Evolutionary conservation across 2,797 vertebrate species (phyloP).

Genomic region (Oceanodroma leucorhoa): DNA sequence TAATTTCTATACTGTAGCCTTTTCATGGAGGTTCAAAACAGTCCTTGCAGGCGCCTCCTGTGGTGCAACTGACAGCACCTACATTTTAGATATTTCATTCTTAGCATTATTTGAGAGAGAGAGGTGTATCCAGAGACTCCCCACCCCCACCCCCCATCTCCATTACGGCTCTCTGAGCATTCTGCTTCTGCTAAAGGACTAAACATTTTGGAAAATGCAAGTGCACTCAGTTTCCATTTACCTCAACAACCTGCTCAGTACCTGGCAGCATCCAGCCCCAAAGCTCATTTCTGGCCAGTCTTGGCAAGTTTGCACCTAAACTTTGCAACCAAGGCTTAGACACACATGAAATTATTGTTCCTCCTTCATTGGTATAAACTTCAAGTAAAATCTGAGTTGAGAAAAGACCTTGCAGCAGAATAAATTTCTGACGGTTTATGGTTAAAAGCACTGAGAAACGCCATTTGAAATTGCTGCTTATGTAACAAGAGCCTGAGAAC

Average conservation of each 20-base stretch:
- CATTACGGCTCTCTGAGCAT: not conserved
- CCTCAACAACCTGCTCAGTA: not conserved
- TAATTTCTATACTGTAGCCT: not conserved
- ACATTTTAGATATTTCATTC: not conserved
- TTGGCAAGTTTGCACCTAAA: not conserved
- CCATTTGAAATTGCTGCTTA: constrained; percentile 62
- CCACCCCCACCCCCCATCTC: no score
- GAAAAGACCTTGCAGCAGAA: not conserved
- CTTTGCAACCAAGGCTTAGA: not conserved
- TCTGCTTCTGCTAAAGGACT: not conserved
- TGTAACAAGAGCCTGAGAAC: constrained; percentile 72
- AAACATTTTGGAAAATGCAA: not conserved
- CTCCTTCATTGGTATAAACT: not conserved
- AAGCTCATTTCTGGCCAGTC: not conserved
- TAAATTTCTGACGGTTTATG: constrained; percentile 1
- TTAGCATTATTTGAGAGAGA: not conserved
- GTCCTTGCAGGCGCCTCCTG: not conserved
- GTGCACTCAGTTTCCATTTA: not conserved
- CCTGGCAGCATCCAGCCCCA: not conserved
- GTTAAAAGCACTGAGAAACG: constrained; percentile 12
- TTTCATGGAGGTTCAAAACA: not conserved
- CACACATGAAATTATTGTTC: not conserved
- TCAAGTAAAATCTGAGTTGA: not conserved
- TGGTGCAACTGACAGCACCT: not conserved
- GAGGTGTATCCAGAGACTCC: not conserved